phyloP scores from a whole-genome alignment of 2,113 vertebrate genomes.

The Varanus komodoensis region DNA sequence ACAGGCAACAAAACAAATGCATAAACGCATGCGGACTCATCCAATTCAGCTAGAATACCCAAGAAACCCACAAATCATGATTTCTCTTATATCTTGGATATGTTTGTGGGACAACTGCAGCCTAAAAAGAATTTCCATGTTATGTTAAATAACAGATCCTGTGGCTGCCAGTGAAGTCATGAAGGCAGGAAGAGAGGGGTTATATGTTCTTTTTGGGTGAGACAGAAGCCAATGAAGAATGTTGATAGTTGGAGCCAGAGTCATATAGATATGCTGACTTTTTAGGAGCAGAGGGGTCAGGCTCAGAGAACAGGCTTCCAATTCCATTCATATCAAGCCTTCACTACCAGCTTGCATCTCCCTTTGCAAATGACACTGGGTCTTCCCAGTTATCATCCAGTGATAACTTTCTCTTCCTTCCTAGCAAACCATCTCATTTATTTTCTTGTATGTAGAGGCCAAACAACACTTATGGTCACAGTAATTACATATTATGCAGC shows the following conservation, averaged over 20 bases:
- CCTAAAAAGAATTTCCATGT: background rate
- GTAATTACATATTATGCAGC: no score
- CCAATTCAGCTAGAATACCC: no score
- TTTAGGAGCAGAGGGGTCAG: background rate
- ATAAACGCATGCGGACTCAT: no score
- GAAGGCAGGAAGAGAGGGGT: background rate
- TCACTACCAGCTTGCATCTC: background rate
- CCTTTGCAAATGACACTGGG: background rate
- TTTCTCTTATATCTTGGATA: no score
- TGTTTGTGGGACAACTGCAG: no score
- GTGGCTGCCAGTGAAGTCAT: background rate
- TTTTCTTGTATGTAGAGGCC: background rate
- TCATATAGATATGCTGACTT: background rate
- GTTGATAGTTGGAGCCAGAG: background rate
- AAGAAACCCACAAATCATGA: no score
- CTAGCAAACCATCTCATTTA: background rate
- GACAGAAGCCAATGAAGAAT: background rate
- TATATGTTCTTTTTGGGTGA: background rate
- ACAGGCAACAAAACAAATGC: no score
- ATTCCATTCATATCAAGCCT: background rate
- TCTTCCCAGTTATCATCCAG: background rate
- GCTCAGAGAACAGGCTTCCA: background rate
- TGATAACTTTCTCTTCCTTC: background rate
- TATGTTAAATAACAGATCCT: background rate
- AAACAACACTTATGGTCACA: no score